phyloP scores from a whole-genome alignment of 2,888 invertebrate genomes.

The Diaprepes abbreviatus region DNA sequence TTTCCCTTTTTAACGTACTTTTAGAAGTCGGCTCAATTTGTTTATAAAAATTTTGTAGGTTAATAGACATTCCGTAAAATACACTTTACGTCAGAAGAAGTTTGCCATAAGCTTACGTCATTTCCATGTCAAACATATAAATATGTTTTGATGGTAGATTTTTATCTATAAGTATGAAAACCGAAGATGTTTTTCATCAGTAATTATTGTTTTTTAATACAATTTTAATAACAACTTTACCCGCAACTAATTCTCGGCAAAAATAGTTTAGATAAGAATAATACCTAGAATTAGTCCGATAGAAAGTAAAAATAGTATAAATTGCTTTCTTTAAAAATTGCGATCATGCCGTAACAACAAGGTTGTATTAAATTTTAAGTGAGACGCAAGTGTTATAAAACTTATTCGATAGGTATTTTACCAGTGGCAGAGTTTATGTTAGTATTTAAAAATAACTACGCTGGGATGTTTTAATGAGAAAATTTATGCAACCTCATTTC shows the following conservation, averaged over 20 bases:
- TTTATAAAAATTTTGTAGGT: no score
- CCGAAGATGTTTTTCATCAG: not conserved
- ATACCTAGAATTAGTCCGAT: conserved; percentile 8
- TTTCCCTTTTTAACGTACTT: no score
- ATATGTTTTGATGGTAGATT: no score
- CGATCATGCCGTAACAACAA: conserved; percentile 10
- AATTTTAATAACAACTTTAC: conserved; percentile 1
- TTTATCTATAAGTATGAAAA: no score
- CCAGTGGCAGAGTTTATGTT: conserved; percentile 2
- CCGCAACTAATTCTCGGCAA: not conserved
- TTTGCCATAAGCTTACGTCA: no score
- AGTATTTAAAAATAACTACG: not conserved
- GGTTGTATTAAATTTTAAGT: conserved; percentile 18
- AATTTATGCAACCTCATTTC: no score
- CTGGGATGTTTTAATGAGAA: no score
- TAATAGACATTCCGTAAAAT: no score
- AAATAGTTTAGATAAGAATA: conserved; percentile 8
- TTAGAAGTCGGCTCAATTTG: no score
- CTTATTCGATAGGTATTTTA: conserved; percentile 6
- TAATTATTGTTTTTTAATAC: not conserved
- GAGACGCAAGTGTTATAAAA: conserved; percentile 13
- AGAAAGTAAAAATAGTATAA: conserved; percentile 18
- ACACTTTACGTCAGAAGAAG: no score
- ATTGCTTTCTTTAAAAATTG: conserved; percentile 8
- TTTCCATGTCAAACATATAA: no score